Conservation (phyloP, 2,113 vertebrate species). For the Uropsilus gracilis region DNA sequence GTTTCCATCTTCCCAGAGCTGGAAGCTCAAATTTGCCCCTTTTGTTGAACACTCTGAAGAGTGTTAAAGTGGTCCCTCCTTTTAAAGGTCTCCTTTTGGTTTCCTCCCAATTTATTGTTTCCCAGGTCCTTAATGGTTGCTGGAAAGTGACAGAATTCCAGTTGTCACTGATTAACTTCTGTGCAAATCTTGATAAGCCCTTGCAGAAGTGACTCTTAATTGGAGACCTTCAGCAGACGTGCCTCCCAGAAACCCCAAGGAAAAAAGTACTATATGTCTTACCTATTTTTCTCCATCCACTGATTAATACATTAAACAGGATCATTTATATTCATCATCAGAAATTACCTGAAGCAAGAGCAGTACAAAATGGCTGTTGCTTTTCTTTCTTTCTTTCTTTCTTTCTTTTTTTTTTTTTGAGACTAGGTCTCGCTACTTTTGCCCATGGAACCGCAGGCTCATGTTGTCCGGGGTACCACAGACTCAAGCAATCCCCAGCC, state of each 20-base stretch:
- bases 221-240: background rate
- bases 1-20: background rate
- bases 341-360: background rate
- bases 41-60: background rate
- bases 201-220: background rate
- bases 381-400: too few relatives aligned
- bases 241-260: background rate
- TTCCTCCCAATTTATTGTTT: background rate
- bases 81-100: background rate
- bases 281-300: background rate
- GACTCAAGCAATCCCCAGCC: too few relatives aligned
- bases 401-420: too few relatives aligned
- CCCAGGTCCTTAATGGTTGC: background rate
- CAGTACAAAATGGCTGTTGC: background rate
- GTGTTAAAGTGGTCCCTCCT: background rate
- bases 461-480: too few relatives aligned
- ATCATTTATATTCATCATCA: background rate
- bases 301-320: background rate
- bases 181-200: background rate
- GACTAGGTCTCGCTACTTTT: too few relatives aligned
- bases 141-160: background rate
- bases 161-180: background rate
- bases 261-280: background rate
- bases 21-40: background rate
- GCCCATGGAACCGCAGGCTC: too few relatives aligned